Percentiles rank a stretch among this genome's conserved stretches.
phyloP scores from a whole-genome alignment of 2,797 vertebrate genomes.

The Tragelaphus eurycerus region DNA sequence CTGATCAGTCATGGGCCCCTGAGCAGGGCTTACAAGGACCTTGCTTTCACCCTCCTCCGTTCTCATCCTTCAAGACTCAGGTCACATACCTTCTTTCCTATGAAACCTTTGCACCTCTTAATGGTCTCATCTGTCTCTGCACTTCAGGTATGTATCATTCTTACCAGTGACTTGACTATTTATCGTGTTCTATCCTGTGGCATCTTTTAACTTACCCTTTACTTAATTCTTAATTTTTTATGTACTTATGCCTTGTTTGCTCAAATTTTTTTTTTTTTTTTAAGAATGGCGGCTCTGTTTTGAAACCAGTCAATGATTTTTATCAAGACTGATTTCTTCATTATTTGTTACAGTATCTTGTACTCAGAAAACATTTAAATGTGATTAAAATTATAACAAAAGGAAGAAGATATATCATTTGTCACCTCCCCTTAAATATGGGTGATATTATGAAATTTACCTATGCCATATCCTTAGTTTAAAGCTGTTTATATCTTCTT shows the following conservation, averaged over 20 bases:
- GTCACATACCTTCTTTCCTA: background rate
- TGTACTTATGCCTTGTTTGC: background rate
- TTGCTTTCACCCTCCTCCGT: background rate
- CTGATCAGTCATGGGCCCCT: background rate
- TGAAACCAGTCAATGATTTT: background rate
- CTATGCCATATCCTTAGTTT: background rate
- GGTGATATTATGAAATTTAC: background rate
- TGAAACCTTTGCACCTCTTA: background rate
- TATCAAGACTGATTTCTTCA: background rate
- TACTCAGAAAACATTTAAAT: constrained; percentile 19
- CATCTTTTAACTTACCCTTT: background rate
- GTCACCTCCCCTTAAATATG: background rate
- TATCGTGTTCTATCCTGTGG: background rate
- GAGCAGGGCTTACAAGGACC: background rate
- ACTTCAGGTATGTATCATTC: background rate
- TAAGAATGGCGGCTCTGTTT: background rate
- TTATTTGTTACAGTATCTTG: background rate
- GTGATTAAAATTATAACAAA: constrained; percentile 1
- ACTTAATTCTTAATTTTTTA: background rate
- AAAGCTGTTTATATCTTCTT: constrained; percentile 3
- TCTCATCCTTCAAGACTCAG: background rate
- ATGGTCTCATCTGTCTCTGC: background rate
- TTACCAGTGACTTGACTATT: background rate
- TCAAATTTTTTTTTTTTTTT: background rate
- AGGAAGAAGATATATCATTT: background rate